Conservation (phyloP, 2,113 vertebrate genomes). For the Empidonax traillii region DNA sequence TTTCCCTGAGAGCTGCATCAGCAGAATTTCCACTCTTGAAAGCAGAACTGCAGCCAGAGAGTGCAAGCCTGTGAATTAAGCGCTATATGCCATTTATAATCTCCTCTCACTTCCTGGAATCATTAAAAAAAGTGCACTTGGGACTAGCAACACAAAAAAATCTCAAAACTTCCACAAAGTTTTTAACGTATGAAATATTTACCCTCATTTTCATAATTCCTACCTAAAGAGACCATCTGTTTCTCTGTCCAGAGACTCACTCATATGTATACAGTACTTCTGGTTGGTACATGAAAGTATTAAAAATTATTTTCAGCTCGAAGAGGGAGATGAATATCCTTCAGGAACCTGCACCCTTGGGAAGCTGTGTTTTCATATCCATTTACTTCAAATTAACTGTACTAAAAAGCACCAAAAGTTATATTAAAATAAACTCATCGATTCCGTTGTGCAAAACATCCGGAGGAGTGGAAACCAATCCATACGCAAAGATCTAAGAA, state of each 20-base stretch:
- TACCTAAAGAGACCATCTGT: slow-evolving; percentile 32
- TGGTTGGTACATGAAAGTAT: neutral
- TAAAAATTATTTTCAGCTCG: neutral
- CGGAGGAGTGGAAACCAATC: neutral
- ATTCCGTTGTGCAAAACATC: neutral
- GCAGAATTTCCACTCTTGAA: neutral
- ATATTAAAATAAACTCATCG: neutral
- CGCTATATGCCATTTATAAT: neutral
- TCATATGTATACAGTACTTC: neutral
- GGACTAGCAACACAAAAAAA: neutral
- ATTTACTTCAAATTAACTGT: neutral
- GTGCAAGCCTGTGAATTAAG: neutral
- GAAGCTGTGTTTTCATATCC: neutral
- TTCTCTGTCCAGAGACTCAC: slow-evolving; percentile 3
- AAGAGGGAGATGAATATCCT: neutral
- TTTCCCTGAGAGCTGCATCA: neutral
- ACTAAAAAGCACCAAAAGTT: neutral
- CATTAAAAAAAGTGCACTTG: neutral
- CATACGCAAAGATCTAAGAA: neutral
- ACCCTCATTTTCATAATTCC: slow-evolving; percentile 34
- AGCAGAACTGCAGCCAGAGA: neutral
- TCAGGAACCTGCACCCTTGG: neutral
- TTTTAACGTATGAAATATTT: slow-evolving; percentile 26
- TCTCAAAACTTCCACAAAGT: neutral
- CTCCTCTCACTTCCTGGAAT: neutral